Evolutionary conservation across 2,113 vertebrate genomes (phyloP).

Genomic region (Syngnathus scovelli): DNA sequence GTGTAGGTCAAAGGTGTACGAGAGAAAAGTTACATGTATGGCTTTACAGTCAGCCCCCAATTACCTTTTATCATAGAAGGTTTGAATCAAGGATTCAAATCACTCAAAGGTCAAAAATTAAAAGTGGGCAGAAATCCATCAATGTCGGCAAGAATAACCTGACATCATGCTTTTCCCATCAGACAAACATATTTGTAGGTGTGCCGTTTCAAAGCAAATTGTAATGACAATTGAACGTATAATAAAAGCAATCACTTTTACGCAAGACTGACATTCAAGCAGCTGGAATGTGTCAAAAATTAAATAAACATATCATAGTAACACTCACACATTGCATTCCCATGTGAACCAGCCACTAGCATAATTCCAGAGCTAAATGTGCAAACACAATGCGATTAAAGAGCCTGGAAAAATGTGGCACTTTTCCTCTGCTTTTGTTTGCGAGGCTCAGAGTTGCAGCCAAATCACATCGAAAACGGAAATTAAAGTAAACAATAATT

Average conservation of each 20-base stretch:
- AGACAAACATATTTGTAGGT: not conserved
- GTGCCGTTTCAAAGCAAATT: not conserved
- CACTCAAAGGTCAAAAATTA: not conserved
- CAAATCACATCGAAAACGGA: not conserved
- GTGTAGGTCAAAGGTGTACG: not conserved
- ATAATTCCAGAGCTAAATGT: constrained; percentile 18
- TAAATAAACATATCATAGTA: constrained; percentile 3
- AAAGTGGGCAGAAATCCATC: not conserved
- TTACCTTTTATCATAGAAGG: not conserved
- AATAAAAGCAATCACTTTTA: not conserved
- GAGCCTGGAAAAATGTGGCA: constrained; percentile 2
- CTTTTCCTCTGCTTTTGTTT: not conserved
- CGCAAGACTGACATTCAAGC: constrained; percentile 6
- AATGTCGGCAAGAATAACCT: not conserved
- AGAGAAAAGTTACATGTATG: not conserved
- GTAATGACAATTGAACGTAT: not conserved
- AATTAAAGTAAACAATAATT: not conserved
- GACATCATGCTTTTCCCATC: not conserved
- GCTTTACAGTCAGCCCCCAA: not conserved
- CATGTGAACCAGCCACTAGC: constrained; percentile 10
- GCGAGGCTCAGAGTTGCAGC: not conserved
- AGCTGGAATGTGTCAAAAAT: constrained; percentile 7
- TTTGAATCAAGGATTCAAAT: not conserved
- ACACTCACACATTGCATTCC: constrained; percentile 30
- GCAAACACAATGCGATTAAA: constrained; percentile 1